Conservation (phyloP, 2,113 vertebrate species). For the Brienomyrus brachyistius region DNA sequence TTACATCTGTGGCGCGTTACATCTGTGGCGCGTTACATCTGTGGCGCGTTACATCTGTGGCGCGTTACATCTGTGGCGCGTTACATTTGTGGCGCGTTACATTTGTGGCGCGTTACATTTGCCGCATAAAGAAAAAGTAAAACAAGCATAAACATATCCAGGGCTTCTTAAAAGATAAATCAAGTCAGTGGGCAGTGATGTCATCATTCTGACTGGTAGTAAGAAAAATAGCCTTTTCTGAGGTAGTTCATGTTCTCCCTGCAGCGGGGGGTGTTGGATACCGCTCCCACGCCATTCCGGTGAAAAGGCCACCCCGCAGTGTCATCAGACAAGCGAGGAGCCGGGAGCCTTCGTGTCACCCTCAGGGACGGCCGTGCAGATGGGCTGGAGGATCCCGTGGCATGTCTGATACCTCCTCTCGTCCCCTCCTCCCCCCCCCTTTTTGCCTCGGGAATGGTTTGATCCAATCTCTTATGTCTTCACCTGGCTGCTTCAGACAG, state of each 20-base stretch:
- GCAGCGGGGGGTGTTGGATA: background rate
- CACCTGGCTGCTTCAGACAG: background rate
- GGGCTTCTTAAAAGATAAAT: background rate
- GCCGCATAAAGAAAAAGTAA: background rate
- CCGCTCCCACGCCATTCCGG: background rate
- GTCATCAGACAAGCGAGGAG: background rate
- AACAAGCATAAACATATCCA: background rate
- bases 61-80: too few relatives aligned
- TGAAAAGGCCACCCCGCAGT: background rate
- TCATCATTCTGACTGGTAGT: background rate
- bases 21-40: too few relatives aligned
- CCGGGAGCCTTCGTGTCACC: background rate
- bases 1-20: too few relatives aligned
- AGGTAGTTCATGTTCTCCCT: background rate
- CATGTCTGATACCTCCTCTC: background rate
- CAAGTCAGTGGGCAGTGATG: background rate
- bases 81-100: too few relatives aligned
- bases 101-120: background rate
- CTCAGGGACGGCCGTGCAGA: background rate
- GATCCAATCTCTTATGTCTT: background rate
- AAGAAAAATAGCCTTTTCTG: background rate
- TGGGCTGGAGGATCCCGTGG: background rate
- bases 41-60: too few relatives aligned
- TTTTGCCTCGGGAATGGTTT: background rate
- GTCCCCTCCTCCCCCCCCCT: background rate